phyloP scores from a whole-genome alignment of 2,797 vertebrate genomes.

The Threskiornis aethiopicus region DNA sequence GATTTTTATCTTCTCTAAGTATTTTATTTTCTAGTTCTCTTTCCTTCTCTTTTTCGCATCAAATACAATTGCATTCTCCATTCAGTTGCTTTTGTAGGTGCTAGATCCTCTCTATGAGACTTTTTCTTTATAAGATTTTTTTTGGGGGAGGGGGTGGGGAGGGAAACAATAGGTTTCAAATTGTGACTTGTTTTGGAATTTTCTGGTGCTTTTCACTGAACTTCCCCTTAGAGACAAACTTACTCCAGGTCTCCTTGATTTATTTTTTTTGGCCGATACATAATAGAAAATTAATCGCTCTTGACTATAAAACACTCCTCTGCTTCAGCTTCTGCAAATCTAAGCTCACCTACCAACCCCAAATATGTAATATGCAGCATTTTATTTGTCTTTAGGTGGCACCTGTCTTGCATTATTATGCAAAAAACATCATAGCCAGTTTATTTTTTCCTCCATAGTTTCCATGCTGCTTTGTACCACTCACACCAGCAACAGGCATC shows the following conservation, averaged over 20 bases:
- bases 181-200: neutral
- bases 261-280: neutral
- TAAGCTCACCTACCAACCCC: neutral
- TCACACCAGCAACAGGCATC: neutral
- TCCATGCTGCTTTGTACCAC: neutral
- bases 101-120: neutral
- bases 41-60: neutral
- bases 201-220: neutral
- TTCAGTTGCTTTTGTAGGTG: neutral
- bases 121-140: neutral
- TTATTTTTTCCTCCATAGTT: neutral
- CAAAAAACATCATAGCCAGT: neutral
- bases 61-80: neutral
- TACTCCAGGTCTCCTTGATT: neutral
- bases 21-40: neutral
- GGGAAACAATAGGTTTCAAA: neutral
- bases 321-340: neutral
- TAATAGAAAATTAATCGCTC: neutral
- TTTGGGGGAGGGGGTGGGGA: neutral
- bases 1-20: neutral
- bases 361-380: neutral
- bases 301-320: neutral
- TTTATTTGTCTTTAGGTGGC: neutral
- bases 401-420: neutral
- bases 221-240: neutral